phyloP scores from a whole-genome alignment of 2,113 vertebrate species.

The Hepsetus odoe region DNA sequence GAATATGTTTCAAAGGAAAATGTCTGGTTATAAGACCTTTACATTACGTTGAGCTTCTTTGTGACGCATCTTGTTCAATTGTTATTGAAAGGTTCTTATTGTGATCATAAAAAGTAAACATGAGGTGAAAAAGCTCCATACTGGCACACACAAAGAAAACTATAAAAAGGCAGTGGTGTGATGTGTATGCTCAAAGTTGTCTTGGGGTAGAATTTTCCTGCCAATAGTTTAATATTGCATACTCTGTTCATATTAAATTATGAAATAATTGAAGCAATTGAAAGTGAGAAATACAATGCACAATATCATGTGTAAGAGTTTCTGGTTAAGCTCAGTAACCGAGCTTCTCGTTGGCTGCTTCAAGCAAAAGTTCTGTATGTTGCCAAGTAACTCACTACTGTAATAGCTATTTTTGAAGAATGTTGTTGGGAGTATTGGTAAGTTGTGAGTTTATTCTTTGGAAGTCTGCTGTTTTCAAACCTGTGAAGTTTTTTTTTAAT shows the following conservation, averaged over 20 bases:
- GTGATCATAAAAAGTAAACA: constrained; percentile 1
- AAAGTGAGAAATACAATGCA: constrained; percentile 32
- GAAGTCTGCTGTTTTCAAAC: constrained; percentile 1
- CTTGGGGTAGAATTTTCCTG: not conserved
- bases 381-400: constrained; percentile 27
- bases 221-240: constrained; percentile 39
- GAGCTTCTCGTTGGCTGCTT: constrained; percentile 23
- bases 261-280: constrained; percentile 35
- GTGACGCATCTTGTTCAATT: too few species aligned
- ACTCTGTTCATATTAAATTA: constrained; percentile 30
- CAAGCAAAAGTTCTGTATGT: not conserved
- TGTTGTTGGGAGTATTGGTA: not conserved
- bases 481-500: not conserved
- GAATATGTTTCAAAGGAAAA: not conserved
- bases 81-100: too few species aligned
- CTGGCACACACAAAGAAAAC: constrained; percentile 6
- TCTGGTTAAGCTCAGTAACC: constrained; percentile 42
- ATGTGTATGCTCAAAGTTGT: constrained; percentile 33
- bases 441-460: not conserved
- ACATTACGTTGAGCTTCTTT: too few species aligned
- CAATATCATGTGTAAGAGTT: constrained; percentile 39
- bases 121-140: constrained; percentile 16
- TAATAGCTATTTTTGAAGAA: constrained; percentile 13
- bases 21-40: too few species aligned
- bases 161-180: not conserved